Base-by-base conservation (phyloP, 2,797 vertebrate species). In the Cephalopachus bancanus region DNA sequence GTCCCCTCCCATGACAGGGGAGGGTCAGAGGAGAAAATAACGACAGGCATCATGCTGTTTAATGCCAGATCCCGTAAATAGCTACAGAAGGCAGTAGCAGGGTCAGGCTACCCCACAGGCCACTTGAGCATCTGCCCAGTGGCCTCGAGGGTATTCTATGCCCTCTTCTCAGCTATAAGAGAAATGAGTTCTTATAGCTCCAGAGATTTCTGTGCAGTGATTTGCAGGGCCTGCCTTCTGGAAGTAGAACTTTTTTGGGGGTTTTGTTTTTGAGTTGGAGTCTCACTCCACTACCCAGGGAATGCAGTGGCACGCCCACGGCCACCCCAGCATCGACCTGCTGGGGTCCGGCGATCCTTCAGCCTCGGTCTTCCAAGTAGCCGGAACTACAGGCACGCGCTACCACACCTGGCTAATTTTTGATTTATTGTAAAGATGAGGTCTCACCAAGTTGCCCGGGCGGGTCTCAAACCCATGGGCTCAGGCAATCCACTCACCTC, bases 11-110 rank as follows among this genome's bases (percentile, higher is more conserved):
- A 83, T 93, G 91, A 92, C 59, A 88, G 91, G 60, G 65, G 69
- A 96, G 84, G 94, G 65, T 94, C 88, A 85, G 69, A 85, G 69
- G 84, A 97, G 95, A 97, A 98, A 98, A 98, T 98, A 97, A 97
- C 65, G 60, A 79, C 89, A 83, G 57, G 64, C 95, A 96, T 97
- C 95, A 90, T 85, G 55, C 30, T 72, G 30, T 85, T 88, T 94
- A 71, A 85, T 97, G 96, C 96, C 98, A 97, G 92, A 64, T 95
- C 83, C 97, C 71, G 96, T 97, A 98, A 98, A 98, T 98, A 98
- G 97, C 94, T 90, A n/a, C 94, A 72, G 89, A 72, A 92, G 89
- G 72, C 20, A 60, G 74, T 64, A 60, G 75, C 88, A 76, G 90
- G 96, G 78, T 95, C 91, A 97, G 94, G 95, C 95, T 94, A 96